Percentiles rank a stretch among this genome's conserved stretches.
These are phyloP conservation scores for Aythya baeri DNA, from an alignment of 2,113 vertebrate species.

Conservation along the genomic window DNA sequence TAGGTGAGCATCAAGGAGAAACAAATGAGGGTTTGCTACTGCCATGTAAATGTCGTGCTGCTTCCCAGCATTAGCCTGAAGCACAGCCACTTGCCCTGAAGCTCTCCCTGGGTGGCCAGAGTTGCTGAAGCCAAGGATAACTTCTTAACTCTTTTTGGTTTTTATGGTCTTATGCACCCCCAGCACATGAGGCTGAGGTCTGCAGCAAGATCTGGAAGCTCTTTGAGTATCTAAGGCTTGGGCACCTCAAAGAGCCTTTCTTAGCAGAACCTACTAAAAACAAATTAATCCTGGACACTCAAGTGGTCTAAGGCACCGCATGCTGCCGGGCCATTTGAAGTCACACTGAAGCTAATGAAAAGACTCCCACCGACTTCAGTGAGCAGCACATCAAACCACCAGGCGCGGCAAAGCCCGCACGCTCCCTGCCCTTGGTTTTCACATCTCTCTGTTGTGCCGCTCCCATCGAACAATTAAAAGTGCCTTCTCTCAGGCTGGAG, in stretches of 20 bases:
- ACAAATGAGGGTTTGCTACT: neutral
- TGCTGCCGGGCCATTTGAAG: neutral
- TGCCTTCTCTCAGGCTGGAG: neutral
- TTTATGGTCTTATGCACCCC: neutral
- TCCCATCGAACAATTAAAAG: neutral
- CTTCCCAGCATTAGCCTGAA: fast-evolving
- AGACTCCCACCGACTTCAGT: slow-evolving; percentile 18
- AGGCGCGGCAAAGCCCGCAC: neutral
- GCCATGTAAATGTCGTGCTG: neutral
- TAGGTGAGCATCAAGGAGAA: neutral
- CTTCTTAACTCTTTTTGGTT: neutral
- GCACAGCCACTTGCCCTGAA: neutral
- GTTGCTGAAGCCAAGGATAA: neutral
- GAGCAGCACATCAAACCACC: neutral
- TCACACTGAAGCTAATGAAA: slow-evolving; percentile 11
- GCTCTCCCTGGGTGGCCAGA: neutral
- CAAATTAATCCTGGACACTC: neutral
- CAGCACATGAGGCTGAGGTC: neutral
- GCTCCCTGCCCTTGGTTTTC: neutral
- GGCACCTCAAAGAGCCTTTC: neutral
- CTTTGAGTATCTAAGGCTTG: neutral
- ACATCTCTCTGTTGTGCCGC: neutral
- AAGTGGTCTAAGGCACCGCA: neutral
- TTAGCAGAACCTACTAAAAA: neutral
- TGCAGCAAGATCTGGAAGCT: neutral